Conservation (phyloP, 2,113 vertebrate genomes). For the Grammomys surdaster region DNA sequence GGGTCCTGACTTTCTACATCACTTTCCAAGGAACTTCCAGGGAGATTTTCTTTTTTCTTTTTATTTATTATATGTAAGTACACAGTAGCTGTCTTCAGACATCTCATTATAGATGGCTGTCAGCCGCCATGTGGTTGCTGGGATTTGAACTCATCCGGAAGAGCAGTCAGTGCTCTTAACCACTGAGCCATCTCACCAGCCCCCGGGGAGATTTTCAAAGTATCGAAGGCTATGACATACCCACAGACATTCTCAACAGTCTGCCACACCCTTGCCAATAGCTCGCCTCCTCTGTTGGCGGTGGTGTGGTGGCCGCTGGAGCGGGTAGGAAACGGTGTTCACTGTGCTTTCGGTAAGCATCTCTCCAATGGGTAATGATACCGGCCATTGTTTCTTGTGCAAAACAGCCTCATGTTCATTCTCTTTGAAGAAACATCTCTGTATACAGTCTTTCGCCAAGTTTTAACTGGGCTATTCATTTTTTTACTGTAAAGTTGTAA, state of each 20-base stretch:
- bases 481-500: background rate
- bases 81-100: no score
- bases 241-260: background rate
- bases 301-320: background rate
- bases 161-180: no score
- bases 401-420: background rate
- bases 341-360: background rate
- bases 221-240: background rate
- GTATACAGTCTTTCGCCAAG: background rate
- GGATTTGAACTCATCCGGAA: no score
- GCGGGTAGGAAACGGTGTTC: background rate
- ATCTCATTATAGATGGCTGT: no score
- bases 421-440: conserved; percentile 16
- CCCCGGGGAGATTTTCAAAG: conserved; percentile 10
- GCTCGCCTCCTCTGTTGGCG: background rate
- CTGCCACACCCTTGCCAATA: background rate
- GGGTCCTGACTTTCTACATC: background rate
- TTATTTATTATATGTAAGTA: no score
- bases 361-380: background rate
- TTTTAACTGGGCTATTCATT: conserved; percentile 12
- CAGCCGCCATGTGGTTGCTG: no score
- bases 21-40: background rate
- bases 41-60: background rate
- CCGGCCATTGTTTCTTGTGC: background rate
- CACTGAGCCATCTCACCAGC: no score